A percentile compares a stretch with the other conserved stretches of the same genome.
Evolutionary conservation across 2,888 invertebrate genomes (phyloP).

Genomic region (Thereva unica): DNA sequence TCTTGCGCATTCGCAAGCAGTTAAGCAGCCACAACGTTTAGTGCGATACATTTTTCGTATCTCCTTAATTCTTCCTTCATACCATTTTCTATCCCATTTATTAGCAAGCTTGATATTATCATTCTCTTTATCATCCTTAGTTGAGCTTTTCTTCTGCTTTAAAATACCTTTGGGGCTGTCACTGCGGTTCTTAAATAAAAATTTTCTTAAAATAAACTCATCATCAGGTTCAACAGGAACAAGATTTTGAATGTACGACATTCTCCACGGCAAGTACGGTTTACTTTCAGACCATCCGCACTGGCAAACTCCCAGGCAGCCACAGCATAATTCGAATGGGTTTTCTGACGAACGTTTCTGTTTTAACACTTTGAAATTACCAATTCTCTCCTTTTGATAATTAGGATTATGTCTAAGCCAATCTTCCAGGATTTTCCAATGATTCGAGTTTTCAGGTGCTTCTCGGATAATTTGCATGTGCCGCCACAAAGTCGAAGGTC

Average conservation of each 20-base stretch:
- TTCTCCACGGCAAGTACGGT: conserved; percentile 39
- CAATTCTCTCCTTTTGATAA: conserved; percentile 46
- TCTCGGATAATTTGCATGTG: conserved; percentile 62
- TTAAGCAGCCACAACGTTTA: too few species aligned
- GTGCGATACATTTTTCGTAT: too few species aligned
- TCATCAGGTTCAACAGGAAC: conserved; percentile 17
- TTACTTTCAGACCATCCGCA: conserved; percentile 46
- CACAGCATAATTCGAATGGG: conserved; percentile 17
- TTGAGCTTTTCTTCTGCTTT: too few species aligned
- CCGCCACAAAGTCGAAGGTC: conserved; percentile 60
- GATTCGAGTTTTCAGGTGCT: conserved; percentile 57
- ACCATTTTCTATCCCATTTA: too few species aligned
- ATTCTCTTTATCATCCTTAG: too few species aligned
- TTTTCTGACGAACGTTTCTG: background rate
- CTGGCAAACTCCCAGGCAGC: conserved; percentile 49
- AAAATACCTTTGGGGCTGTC: too few species aligned
- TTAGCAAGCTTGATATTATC: too few species aligned
- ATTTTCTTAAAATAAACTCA: too few species aligned
- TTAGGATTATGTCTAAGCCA: conserved; percentile 44
- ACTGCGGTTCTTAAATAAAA: too few species aligned
- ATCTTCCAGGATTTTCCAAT: conserved; percentile 60
- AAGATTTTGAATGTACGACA: conserved; percentile 35
- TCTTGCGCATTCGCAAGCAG: too few species aligned
- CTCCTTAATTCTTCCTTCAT: too few species aligned
- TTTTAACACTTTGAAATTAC: conserved; percentile 39